A percentile compares a stretch with the other conserved stretches of the same genome.
These are phyloP conservation scores for Laspeyria flexula DNA, from an alignment of 2,888 invertebrate genomes.

Conservation along the genomic window DNA sequence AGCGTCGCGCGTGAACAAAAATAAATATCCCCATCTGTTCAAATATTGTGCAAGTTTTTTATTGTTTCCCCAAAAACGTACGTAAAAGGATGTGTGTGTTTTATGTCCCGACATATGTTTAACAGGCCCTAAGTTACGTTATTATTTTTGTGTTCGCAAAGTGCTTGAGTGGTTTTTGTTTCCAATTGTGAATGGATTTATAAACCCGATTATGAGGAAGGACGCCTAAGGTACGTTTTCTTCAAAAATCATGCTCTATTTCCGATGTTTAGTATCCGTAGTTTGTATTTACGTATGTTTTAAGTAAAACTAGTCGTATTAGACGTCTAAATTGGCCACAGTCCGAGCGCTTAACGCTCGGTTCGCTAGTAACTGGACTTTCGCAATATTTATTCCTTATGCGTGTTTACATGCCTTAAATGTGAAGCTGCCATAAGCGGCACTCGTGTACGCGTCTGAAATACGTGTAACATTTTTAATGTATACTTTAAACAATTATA, in stretches of 20 bases:
- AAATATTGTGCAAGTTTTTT: slow-evolving; percentile 81
- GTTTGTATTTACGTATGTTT: slow-evolving; percentile 32
- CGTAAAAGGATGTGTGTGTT: slow-evolving; percentile 66
- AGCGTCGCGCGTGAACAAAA: slow-evolving; percentile 77
- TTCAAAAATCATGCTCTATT: slow-evolving; percentile 53
- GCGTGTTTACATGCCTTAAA: slow-evolving; percentile 77
- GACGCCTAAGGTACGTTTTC: slow-evolving; percentile 63
- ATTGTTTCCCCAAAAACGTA: slow-evolving; percentile 65
- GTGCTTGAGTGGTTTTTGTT: slow-evolving; percentile 77
- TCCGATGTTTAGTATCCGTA: slow-evolving; percentile 35
- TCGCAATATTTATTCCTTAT: slow-evolving; percentile 80
- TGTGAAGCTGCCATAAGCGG: slow-evolving; percentile 69
- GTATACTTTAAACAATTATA: slow-evolving; percentile 62
- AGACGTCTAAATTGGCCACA: slow-evolving; percentile 44
- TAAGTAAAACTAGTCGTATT: slow-evolving; percentile 41
- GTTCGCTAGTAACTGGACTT: slow-evolving; percentile 79
- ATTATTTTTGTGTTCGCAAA: slow-evolving; percentile 72
- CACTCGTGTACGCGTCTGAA: slow-evolving; percentile 55
- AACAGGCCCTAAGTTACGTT: slow-evolving; percentile 53
- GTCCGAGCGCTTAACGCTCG: slow-evolving; percentile 19
- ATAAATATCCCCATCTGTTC: slow-evolving; percentile 81
- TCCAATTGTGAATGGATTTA: slow-evolving; percentile 81
- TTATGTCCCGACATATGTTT: slow-evolving; percentile 49
- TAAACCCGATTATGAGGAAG: slow-evolving; percentile 76
- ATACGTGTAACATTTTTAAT: slow-evolving; percentile 69